Percentiles rank a stretch among this genome's conserved stretches.
phyloP scores from a whole-genome alignment of 2,888 invertebrate species.

The Chorisops tibialis region DNA sequence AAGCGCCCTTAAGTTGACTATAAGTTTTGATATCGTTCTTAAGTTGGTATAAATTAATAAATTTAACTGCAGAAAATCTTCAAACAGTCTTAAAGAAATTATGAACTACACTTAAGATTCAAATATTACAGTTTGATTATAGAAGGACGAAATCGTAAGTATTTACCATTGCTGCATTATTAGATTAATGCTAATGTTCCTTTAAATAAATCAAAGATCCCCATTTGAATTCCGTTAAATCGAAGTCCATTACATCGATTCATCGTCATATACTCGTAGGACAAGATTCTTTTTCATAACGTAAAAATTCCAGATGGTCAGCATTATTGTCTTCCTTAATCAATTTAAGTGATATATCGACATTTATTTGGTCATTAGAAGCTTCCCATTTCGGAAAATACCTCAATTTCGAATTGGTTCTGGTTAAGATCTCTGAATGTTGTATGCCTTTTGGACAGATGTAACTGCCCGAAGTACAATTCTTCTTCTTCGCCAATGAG shows the following conservation, averaged over 20 bases:
- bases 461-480: slow-evolving; percentile 12
- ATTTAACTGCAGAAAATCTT: too few relatives aligned
- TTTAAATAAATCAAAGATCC: neutral
- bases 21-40: too few relatives aligned
- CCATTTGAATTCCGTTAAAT: neutral
- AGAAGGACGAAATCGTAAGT: too few relatives aligned
- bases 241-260: neutral
- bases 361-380: slow-evolving; percentile 33
- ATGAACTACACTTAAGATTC: too few relatives aligned
- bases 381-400: slow-evolving; percentile 3
- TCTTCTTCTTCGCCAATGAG: slow-evolving; percentile 8
- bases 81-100: too few relatives aligned
- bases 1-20: too few relatives aligned
- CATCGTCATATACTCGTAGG: neutral
- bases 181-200: neutral
- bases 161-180: neutral
- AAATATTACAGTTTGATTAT: too few relatives aligned
- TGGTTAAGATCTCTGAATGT: slow-evolving; percentile 27
- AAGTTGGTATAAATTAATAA: too few relatives aligned
- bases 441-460: slow-evolving; percentile 11
- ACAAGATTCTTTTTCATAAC: too few relatives aligned
- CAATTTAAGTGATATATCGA: slow-evolving; percentile 34
- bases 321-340: slow-evolving; percentile 22
- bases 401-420: slow-evolving; percentile 29
- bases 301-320: slow-evolving; percentile 31